Evolutionary conservation across 2,797 vertebrate species (phyloP).

Genomic region (Eptatretus atami): DNA sequence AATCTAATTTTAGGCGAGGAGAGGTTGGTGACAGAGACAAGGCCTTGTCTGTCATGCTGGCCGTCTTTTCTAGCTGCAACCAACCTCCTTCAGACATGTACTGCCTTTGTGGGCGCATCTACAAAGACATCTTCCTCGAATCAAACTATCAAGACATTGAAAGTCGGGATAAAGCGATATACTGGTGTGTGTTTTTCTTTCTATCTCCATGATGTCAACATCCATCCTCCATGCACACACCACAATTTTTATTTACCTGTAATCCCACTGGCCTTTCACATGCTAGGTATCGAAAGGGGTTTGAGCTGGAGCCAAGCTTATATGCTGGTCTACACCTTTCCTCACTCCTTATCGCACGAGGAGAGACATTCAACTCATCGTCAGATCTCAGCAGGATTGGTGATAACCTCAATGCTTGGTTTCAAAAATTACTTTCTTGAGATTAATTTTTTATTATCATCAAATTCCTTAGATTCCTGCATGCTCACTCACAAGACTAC

Average conservation of each 20-base stretch:
- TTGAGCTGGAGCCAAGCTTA: conserved; percentile 36
- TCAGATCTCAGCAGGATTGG: conserved; percentile 40
- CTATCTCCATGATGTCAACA: too few relatives aligned
- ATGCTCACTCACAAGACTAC: too few relatives aligned
- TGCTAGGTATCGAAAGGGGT: conserved; percentile 46
- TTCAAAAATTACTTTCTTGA: too few relatives aligned
- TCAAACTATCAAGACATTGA: conserved; percentile 23
- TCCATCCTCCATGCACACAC: too few relatives aligned
- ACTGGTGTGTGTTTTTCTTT: conserved; percentile 21
- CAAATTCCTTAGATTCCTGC: too few relatives aligned
- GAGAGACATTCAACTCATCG: conserved; percentile 37
- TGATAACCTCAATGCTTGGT: conserved; percentile 13
- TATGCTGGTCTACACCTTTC: conserved; percentile 45
- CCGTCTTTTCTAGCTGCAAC: conserved; percentile 18
- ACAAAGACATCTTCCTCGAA: conserved; percentile 56
- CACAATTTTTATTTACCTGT: too few relatives aligned
- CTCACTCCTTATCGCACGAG: conserved; percentile 38
- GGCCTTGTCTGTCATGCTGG: conserved; percentile 32
- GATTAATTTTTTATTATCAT: too few relatives aligned
- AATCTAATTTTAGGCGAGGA: neutral
- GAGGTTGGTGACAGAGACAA: conserved; percentile 26
- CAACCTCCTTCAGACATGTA: conserved; percentile 36
- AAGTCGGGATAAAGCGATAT: conserved; percentile 30
- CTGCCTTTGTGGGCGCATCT: conserved; percentile 58
- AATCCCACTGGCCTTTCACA: neutral